Base-by-base conservation (phyloP, 2,113 vertebrate genomes). In the Sceloporus tristichus region DNA sequence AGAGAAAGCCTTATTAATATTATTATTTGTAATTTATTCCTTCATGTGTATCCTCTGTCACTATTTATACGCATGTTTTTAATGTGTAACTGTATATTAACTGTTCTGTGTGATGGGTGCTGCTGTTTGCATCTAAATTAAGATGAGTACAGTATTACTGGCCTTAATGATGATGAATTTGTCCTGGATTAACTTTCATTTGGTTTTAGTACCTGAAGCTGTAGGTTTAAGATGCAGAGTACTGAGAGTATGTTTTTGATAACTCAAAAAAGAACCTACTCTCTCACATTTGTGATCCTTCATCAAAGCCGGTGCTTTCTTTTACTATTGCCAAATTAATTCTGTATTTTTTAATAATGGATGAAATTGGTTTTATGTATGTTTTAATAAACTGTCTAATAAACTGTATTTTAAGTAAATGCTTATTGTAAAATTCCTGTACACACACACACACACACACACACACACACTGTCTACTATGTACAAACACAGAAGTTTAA, bases 281-380 rank as follows among this genome's bases (percentile, higher is more conserved):
- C 81, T 29, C 92, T 90, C 88, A 89, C 38, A 90, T 94, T 93
- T 93, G 93, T 73, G 90, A 95, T 93, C 94, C 91, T 93, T 88
- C 93, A 90, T 54, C 89, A 89, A 94, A 92, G 38, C 19, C 84
- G 83, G 89, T 94, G 89, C 90, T 95, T 96, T 94, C 92, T 93
- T 94, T 95, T 94, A 85, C 34, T 89, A 93, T 84, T 92, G 48
- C 91, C 92, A 95, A 95, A 92, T 84, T 2, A 92, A 94, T 94
- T 95, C 93, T 92, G 87, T 95, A 93, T 94, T 96, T 97, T 84
- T 96, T 93, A 96, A 93, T 92, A 91, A 96, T 93, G 84, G 93
- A 82, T 88, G 92, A 84, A 54, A 92, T 95, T 91, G 89, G 91
- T 94, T 92, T 85, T 90, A 86, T 79, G 87, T 95, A 92, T 86